Base-by-base conservation (phyloP, 2,888 invertebrate species). In the Drosophila yooni region DNA sequence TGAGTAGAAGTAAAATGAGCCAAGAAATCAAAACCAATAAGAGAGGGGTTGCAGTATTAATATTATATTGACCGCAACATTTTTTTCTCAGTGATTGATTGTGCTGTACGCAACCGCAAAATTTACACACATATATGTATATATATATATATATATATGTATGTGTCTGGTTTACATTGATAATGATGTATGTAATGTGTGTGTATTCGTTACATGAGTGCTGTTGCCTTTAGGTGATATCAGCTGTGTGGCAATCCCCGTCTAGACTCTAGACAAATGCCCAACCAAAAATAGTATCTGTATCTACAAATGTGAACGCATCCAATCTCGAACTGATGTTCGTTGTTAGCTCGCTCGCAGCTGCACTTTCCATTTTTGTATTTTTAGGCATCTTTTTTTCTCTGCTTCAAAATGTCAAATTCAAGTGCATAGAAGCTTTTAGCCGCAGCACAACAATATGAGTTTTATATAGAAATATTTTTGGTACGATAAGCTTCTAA, bases 121-220 rank as follows among this genome's bases (percentile, higher is more conserved):
- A 56, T 64, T 27, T 54, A 15, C 8, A 15, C 51, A 63, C 29
- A 67, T 56, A 67, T 34, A 62, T 34, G 7, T 50, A 54, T 51
- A 59, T 61, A 57, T 15, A 34, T 61, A 43, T 11, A 38, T 27
- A 18, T 21, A 34, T 34, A 36, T 25, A 7, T 61, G 46, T 57
- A 43, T 66, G 56, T 66, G 62, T 56, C 78, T 73, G 69, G 78
- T 62, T 83, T 83, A 76, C 86, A 88, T 82, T 88, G 83, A 88
- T 81, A 81, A 69, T 36, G 33, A 48, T 33, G 33, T 10, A 0
- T 33, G 33, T 10, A 31, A 31, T 31, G 31, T 31, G 29, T 53
- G n/a, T 40, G n/a, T 40, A 46, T 70, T 13, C 25, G 8, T 46
- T 46, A 46, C 46, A 46, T 8, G 46, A 7, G 57, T 53, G 59